Conservation (phyloP, 2,888 invertebrate species). For the Nipponacmea schrenckii region DNA sequence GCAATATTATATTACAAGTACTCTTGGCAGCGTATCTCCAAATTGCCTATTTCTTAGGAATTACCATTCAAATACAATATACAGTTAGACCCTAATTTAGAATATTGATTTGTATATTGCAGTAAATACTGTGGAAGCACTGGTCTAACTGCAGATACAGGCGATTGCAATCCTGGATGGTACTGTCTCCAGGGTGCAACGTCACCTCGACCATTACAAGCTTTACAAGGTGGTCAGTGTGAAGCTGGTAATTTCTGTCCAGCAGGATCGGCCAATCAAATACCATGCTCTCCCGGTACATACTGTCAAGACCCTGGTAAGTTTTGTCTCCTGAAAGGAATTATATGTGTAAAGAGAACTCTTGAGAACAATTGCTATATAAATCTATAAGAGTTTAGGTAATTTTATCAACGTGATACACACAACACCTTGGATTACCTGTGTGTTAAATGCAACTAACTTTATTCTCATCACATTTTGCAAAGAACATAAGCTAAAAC, state of each 20-base stretch:
- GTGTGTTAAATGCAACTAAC: no score
- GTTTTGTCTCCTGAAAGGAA: constrained; percentile 11
- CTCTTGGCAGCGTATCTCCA: no score
- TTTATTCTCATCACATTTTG: no score
- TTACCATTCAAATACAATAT: no score
- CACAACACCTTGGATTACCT: no score
- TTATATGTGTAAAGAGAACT: background rate
- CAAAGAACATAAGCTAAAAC: no score
- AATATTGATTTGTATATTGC: constrained; percentile 5
- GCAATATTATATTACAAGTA: no score
- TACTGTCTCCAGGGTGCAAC: constrained; percentile 54
- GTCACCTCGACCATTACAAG: constrained; percentile 42
- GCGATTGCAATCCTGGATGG: constrained; percentile 61
- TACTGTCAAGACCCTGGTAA: constrained; percentile 58
- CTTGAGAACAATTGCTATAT: no score
- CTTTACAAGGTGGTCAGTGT: constrained; percentile 51
- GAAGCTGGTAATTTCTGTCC: constrained; percentile 57
- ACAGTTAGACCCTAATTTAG: no score
- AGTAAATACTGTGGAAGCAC: constrained; percentile 61
- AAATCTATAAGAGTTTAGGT: no score
- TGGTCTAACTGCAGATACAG: constrained; percentile 56
- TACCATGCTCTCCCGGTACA: constrained; percentile 58
- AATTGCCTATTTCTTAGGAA: no score
- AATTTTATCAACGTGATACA: no score
- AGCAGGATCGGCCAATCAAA: constrained; percentile 43